Percentiles rank a stretch among this genome's conserved stretches.
Evolutionary conservation across 2,888 invertebrate species (phyloP).

Genomic region (Eurytoma adleriae): DNA sequence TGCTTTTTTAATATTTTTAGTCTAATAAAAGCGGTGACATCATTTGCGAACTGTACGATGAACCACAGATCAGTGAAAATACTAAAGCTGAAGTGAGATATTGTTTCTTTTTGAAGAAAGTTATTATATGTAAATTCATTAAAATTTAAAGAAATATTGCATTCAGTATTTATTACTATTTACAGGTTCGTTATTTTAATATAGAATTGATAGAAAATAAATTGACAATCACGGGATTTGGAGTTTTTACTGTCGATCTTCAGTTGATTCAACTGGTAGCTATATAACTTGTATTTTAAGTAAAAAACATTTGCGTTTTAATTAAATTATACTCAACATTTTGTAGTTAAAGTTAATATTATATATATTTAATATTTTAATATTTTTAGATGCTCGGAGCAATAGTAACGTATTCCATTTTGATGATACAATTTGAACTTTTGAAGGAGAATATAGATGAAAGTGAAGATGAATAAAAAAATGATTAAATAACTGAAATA

Average conservation of each 20-base stretch:
- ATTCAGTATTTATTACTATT: neutral
- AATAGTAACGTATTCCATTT: slow-evolving; percentile 67
- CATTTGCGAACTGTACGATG: slow-evolving; percentile 41
- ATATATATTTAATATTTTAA: neutral
- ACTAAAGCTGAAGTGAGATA: slow-evolving; percentile 36
- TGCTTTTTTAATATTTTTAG: neutral
- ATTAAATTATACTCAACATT: neutral
- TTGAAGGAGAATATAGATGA: neutral
- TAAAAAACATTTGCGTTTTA: neutral
- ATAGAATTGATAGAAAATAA: slow-evolving; percentile 66
- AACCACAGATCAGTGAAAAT: slow-evolving; percentile 35
- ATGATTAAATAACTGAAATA: neutral
- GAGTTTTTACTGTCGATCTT: slow-evolving; percentile 64
- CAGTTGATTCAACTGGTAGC: slow-evolving; percentile 64
- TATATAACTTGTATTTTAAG: neutral
- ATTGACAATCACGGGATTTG: slow-evolving; percentile 64
- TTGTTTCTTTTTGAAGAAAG: neutral
- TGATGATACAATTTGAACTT: slow-evolving; percentile 64
- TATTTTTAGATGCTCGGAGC: slow-evolving; percentile 61
- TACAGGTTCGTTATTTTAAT: slow-evolving; percentile 65
- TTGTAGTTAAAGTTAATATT: neutral
- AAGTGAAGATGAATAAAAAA: too few relatives aligned
- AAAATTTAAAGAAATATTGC: neutral
- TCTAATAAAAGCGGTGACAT: slow-evolving; percentile 34
- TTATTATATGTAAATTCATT: neutral